Evolutionary conservation across 2,797 vertebrate genomes (phyloP), one percentile per base, ranked within the genome.

Genomic region (Bucorvus abyssinicus): DNA sequence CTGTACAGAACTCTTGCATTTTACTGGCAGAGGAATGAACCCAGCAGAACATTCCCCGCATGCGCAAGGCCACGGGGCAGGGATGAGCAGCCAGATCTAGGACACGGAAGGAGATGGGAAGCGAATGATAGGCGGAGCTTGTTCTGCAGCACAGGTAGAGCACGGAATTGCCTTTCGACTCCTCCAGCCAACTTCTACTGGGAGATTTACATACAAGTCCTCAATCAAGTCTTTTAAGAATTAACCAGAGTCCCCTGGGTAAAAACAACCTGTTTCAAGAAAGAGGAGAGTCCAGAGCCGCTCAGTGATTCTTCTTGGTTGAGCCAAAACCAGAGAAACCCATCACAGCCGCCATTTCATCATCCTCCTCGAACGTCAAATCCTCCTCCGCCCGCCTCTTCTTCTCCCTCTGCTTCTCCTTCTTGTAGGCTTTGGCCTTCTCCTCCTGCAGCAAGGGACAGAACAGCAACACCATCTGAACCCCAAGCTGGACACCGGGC

Each of bases 321-420:
- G 99, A 99, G 77, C 99, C 99, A 0, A 99, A 99, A 19, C 99
- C 99, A 38, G 99, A 99, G 97, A 99, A 99, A 26, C 99, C 99
- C 99, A 99, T 99, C 87, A 99, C 99, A 11, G 99, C 99, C 24
- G 99, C 99, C 99, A 99, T 99, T 92, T 99, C 99, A 19, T 99
- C 99, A 5, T 99, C 99, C 49, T 99, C 99, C 97, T 99, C 99
- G 45, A 99, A 98, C 22, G 98, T 98, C 93, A 99, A 97, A 49
- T 99, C 99, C 49, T 99, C 99, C 94, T 99, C 99, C 0, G 99
- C 99, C 74, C 98, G 98, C n/a, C 99, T 98, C 92, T 99, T 99
- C 97, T 99, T 98, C 97, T 99, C 99, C 96, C 98, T 98, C 97
- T 98, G 99, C 96, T 99, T 99, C 97, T 99, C 99, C 96, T 99